Evolutionary conservation across 2,113 vertebrate genomes (phyloP), one percentile per base, ranked within the genome.

Genomic region (Prionailurus viverrinus): DNA sequence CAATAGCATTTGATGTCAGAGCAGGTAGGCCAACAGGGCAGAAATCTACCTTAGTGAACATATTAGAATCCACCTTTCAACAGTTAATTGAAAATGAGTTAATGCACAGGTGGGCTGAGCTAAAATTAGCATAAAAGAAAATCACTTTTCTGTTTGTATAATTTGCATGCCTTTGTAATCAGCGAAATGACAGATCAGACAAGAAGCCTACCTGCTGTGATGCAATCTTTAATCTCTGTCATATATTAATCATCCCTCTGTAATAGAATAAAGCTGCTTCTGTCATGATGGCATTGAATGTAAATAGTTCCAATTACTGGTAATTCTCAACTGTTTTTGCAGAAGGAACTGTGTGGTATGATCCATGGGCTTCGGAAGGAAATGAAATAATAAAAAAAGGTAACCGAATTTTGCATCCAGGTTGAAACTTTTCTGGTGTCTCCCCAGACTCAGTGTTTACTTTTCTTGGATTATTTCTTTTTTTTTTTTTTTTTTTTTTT

Each of bases 111-210:
- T 93, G 97, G 74, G 96, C 85, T 39, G 13, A 88, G 21, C 84
- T 97, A 98, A 93, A 95, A 97, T 96, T 81, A 97, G 90, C 97
- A 97, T 92, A 92, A 93, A 90, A 94, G 76, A 96, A 97, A 97
- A 95, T 87, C 1, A 89, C 65, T 80, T 89, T 97, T 95, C 96
- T 97, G 92, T 98, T 97, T 74, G 89, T 94, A 65, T 93, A 63
- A 98, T 97, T 95, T 97, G 89, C 81, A 92, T 93, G 94, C 74
- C 86, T 98, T 98, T 98, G 97, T 97, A 97, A 97, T 91, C 97
- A 96, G 95, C 7, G 0, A 96, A 97, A 97, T 69, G 87, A 93
- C 92, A 95, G 96, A 73, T 88, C 78, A n/a, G 63, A 74, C 95
- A 96, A 80, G 91, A 89, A 92, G 79, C 51, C 61, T 79, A 82